phyloP scores from a whole-genome alignment of 2,888 invertebrate genomes.

The Euspilapteryx auroguttella region DNA sequence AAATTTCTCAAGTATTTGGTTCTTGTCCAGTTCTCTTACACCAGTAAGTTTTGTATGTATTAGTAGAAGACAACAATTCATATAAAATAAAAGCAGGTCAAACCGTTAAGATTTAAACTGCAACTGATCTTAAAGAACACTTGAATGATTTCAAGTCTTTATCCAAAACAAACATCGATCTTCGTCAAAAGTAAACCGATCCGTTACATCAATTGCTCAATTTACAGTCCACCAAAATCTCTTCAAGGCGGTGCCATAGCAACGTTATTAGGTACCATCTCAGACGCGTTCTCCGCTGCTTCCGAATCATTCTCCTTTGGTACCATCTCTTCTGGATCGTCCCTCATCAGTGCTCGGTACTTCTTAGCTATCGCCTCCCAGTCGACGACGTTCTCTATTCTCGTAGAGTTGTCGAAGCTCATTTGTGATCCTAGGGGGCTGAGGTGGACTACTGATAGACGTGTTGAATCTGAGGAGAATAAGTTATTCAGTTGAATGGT shows the following conservation, averaged over 20 bases:
- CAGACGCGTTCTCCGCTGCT: conserved; percentile 39
- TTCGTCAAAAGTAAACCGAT: too few species aligned
- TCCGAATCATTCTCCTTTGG: conserved; percentile 38
- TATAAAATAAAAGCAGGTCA: too few species aligned
- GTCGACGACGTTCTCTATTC: conserved; percentile 88
- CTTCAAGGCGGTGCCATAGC: conserved; percentile 37
- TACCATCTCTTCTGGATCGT: conserved; percentile 36
- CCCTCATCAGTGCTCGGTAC: conserved; percentile 71
- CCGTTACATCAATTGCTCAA: too few species aligned
- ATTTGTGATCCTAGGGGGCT: conserved; percentile 84
- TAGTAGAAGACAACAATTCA: too few species aligned
- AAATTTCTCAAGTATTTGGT: too few species aligned
- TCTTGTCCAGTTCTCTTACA: too few species aligned
- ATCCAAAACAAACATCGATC: too few species aligned
- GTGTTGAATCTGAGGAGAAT: conserved; percentile 65
- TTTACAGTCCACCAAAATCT: background rate
- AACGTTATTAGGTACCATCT: conserved; percentile 41
- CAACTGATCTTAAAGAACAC: too few species aligned
- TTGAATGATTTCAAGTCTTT: too few species aligned
- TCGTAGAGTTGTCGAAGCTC: conserved; percentile 76
- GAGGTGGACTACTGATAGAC: conserved; percentile 77
- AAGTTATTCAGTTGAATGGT: conserved; percentile 1
- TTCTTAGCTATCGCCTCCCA: conserved; percentile 91
- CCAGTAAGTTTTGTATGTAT: too few species aligned
- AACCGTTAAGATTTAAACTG: too few species aligned